These are phyloP conservation scores for Muraenolepis orangiensis DNA, from an alignment of 2,797 vertebrate species.

Conservation along the genomic window DNA sequence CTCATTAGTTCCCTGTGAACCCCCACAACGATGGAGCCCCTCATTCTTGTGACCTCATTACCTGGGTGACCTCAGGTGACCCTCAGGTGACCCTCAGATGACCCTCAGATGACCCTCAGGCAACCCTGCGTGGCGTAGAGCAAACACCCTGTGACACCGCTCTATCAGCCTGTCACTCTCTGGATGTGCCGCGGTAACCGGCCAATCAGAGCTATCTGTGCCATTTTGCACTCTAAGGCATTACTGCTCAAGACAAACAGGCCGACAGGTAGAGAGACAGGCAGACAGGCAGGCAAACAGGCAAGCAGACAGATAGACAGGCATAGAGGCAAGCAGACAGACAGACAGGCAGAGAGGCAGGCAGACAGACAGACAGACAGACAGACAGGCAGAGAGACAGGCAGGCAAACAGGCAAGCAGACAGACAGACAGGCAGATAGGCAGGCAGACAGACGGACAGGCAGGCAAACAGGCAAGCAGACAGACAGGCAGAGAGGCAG, in stretches of 20 bases:
- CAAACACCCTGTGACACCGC: constrained; percentile 57
- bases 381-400: constrained; percentile 3
- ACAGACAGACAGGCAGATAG: constrained; percentile 14
- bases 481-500: constrained; percentile 9
- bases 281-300: constrained; percentile 11
- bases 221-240: constrained; percentile 29
- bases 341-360: no score
- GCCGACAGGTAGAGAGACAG: not conserved
- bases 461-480: constrained; percentile 11
- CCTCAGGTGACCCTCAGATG: no score
- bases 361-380: constrained; percentile 1
- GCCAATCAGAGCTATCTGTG: constrained; percentile 31
- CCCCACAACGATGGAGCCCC: constrained; percentile 29
- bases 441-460: constrained; percentile 1
- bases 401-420: constrained; percentile 10
- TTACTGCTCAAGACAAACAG: constrained; percentile 2
- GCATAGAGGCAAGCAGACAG: constrained; percentile 11
- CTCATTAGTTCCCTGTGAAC: constrained; percentile 14
- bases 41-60: constrained; percentile 71
- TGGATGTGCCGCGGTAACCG: constrained; percentile 44
- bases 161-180: constrained; percentile 65
- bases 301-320: constrained; percentile 5
- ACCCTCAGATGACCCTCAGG: constrained; percentile 52
- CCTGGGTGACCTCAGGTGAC: constrained; percentile 49
- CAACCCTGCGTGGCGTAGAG: constrained; percentile 35